These are phyloP conservation scores for Stramonita haemastoma DNA, from an alignment of 2,888 invertebrate species.

Conservation along the genomic window DNA sequence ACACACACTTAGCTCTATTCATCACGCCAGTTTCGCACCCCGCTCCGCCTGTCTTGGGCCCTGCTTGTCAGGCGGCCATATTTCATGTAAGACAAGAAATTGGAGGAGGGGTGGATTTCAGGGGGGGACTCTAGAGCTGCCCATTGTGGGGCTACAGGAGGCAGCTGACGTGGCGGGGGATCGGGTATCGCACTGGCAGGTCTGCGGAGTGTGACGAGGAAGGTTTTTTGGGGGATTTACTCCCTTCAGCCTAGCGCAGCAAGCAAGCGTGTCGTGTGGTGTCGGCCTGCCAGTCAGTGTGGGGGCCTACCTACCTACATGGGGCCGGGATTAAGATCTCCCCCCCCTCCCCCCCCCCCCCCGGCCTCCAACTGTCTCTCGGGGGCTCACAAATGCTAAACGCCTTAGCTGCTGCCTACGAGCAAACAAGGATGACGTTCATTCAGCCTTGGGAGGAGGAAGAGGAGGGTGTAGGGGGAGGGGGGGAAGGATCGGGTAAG, in stretches of 20 bases:
- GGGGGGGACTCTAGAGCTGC: conserved; percentile 16
- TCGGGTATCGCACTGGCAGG: conserved; percentile 26
- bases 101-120: conserved; percentile 41
- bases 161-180: conserved; percentile 36
- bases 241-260: not conserved
- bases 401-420: not conserved
- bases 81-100: conserved; percentile 44
- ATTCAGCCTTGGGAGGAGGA: not conserved
- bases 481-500: not conserved
- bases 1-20: conserved; percentile 41
- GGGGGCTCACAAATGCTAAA: conserved; percentile 30
- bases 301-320: conserved; percentile 19
- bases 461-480: too few species aligned
- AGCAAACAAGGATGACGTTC: conserved; percentile 23
- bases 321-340: conserved; percentile 29
- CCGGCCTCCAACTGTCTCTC: conserved; percentile 13
- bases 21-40: conserved; percentile 12
- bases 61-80: conserved; percentile 35
- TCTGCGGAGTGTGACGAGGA: conserved; percentile 32
- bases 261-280: too few species aligned
- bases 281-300: conserved; percentile 35
- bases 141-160: conserved; percentile 26
- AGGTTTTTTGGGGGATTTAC: conserved; percentile 38
- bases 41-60: conserved; percentile 5
- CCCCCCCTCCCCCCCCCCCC: not conserved